Conservation (phyloP, 92 coral and sea anemone genomes). For the Micromussa lordhowensis region DNA sequence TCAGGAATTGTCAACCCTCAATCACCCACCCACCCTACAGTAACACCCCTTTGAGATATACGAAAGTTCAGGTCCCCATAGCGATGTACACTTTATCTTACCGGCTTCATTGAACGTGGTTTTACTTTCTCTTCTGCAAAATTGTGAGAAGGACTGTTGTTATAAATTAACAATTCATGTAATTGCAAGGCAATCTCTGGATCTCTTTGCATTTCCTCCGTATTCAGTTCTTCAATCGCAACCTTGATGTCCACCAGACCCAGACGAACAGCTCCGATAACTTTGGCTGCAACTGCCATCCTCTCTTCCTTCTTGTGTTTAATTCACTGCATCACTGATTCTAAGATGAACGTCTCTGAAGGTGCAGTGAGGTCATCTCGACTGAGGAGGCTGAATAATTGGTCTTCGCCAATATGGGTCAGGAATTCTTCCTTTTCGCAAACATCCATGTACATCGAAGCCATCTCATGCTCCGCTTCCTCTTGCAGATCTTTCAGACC, state of each 20-base stretch:
- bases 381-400: conserved; percentile 41
- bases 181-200: neutral
- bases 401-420: conserved; percentile 27
- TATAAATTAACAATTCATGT: neutral
- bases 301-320: conserved; percentile 55
- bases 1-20: no score
- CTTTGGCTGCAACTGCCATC: conserved; percentile 40
- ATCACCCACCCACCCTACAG: no score
- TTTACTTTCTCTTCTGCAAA: conserved; percentile 19
- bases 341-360: conserved; percentile 69
- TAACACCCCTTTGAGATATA: no score
- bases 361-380: conserved; percentile 71
- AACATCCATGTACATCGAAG: conserved; percentile 38
- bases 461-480: neutral
- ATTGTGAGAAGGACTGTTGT: neutral
- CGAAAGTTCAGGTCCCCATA: neutral
- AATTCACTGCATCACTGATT: conserved; percentile 74
- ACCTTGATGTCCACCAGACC: conserved; percentile 47
- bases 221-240: neutral
- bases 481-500: conserved; percentile 13
- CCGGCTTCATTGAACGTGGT: conserved; percentile 6
- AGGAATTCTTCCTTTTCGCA: conserved; percentile 59
- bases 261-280: conserved; percentile 63
- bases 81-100: neutral
- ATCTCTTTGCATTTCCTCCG: conserved; percentile 14